Evolutionary conservation across 2,113 vertebrate species (phyloP), one percentile per base, ranked within the genome.

Genomic region (Tychaedon coryphoeus): DNA sequence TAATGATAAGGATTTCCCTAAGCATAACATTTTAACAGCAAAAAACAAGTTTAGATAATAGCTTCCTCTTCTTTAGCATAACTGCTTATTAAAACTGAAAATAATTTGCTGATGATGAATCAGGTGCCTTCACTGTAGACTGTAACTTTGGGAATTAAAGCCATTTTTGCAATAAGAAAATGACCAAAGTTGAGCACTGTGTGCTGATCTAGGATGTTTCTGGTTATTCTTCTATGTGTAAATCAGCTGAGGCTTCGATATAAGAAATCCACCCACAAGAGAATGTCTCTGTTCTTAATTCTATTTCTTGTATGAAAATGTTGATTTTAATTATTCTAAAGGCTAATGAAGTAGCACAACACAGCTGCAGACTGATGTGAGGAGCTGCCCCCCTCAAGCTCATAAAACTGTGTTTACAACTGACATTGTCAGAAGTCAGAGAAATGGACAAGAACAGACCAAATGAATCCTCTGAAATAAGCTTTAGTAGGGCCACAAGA

Each of bases 61-160:
- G 56, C 88, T 97, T 97, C 88, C 60, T 93, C 77, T 89, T 97
- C 97, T 94, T 97, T 95, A 97, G 91, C 15, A 61, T 54, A 77
- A 89, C 22, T 62, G 54, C 81, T 96, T 88, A 96, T 97, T 97
- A 97, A 94, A 95, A 96, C 42, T 86, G 60, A 53, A 86, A 92
- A 90, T 90, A 96, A 96, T 94, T 83, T 97, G 67, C 80, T 95
- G 66, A 69, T 92, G 74, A 64, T 91, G 77, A 86, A 85, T 89
- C 90, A 93, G 33, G 57, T 95, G 92, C 60, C 38, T 84, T 95
- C 25, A 42, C 64, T 79, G 73, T 60, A 90, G 91, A 66, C 67
- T 53, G 47, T 34, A 9, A 74, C n/a, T 91, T 31, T 28, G 51
- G 45, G 45, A 93, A 78, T 95, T 87, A 90, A 42, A 81, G n/a